Conservation (phyloP, 2,797 vertebrate species). For the Sylvilagus floridanus region DNA sequence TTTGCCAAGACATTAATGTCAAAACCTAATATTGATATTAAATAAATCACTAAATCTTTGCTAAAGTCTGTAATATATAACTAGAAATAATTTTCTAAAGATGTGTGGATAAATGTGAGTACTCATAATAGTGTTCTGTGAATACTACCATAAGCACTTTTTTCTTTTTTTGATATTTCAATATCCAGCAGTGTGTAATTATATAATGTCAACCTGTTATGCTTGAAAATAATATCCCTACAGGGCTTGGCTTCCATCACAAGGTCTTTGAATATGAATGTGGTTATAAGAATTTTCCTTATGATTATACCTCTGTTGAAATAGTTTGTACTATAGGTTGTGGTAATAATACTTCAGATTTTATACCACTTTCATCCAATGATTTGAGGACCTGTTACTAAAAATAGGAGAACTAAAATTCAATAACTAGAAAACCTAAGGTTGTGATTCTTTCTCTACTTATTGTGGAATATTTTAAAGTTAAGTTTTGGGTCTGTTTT, state of each 20-base stretch:
- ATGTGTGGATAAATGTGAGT: constrained; percentile 75
- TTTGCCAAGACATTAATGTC: constrained; percentile 70
- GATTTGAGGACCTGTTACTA: constrained; percentile 64
- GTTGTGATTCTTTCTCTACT: constrained; percentile 53
- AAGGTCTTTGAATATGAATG: constrained; percentile 77
- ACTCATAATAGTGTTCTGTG: constrained; percentile 72
- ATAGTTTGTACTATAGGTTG: constrained; percentile 72
- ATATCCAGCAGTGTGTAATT: constrained; percentile 83
- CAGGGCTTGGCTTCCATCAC: constrained; percentile 77
- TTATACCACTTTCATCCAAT: constrained; percentile 62
- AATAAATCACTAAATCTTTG: constrained; percentile 80
- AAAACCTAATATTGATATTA: constrained; percentile 82
- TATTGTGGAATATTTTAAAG: constrained; percentile 44
- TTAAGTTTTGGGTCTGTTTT: not conserved
- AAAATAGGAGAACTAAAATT: constrained; percentile 68
- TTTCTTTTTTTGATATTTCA: constrained; percentile 79
- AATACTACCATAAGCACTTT: constrained; percentile 70
- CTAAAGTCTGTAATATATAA: constrained; percentile 71
- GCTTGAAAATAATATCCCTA: constrained; percentile 81
- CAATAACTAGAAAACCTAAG: constrained; percentile 59
- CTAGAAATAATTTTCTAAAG: constrained; percentile 79
- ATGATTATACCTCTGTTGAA: constrained; percentile 73
- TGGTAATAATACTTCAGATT: constrained; percentile 72
- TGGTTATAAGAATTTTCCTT: constrained; percentile 75
- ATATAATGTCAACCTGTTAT: constrained; percentile 84